phyloP scores from a whole-genome alignment of 2,797 vertebrate genomes.

The Mormyrops boulengeri region DNA sequence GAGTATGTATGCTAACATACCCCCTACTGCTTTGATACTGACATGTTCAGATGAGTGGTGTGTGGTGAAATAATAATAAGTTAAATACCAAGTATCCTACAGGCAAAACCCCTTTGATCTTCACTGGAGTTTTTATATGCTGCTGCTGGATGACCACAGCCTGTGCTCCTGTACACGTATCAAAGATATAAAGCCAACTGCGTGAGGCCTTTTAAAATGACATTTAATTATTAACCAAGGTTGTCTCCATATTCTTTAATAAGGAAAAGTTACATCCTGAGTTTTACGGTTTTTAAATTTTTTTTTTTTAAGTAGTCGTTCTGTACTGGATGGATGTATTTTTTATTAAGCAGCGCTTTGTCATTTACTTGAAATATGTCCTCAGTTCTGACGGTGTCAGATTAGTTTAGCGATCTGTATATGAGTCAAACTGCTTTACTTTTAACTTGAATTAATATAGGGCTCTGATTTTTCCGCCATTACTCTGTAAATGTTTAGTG shows the following conservation, averaged over 20 bases:
- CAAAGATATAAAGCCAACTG: not conserved
- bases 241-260: not conserved
- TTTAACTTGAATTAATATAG: not conserved
- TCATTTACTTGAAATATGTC: not conserved
- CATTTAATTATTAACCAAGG: not conserved
- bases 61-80: not conserved
- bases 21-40: not conserved
- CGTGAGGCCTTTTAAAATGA: not conserved
- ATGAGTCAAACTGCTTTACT: not conserved
- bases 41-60: not conserved
- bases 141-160: not conserved
- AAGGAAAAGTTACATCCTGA: not conserved
- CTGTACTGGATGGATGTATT: not conserved
- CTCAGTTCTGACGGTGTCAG: not conserved
- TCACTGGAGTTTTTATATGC: not conserved
- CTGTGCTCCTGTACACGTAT: not conserved
- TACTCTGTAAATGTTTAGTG: not conserved
- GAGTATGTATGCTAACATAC: not conserved
- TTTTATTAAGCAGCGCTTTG: not conserved
- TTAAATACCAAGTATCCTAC: not conserved
- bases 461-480: not conserved
- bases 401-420: not conserved
- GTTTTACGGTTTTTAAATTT: not conserved
- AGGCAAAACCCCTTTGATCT: not conserved
- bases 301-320: not conserved